These are phyloP conservation scores for Drosophila nigricruria DNA, from an alignment of 2,888 invertebrate genomes.

Conservation along the genomic window DNA sequence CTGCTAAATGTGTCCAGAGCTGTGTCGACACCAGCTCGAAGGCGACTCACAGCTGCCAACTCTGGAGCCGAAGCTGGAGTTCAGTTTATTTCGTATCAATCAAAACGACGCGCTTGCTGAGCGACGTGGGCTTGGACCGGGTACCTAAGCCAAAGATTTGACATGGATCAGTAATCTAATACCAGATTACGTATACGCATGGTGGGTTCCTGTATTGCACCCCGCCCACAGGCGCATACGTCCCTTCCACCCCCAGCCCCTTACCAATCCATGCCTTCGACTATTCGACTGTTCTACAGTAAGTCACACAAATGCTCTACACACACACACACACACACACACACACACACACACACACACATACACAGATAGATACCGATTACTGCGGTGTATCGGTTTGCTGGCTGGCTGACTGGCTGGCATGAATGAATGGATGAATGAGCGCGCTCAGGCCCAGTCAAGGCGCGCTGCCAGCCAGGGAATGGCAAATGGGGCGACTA, in stretches of 20 bases:
- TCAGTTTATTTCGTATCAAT: conserved; percentile 70
- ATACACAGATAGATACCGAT: conserved; percentile 26
- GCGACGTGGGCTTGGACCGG: conserved; percentile 35
- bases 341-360: conserved; percentile 6
- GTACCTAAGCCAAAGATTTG: conserved; percentile 85
- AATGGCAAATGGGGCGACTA: conserved; percentile 56
- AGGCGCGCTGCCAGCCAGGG: conserved; percentile 36
- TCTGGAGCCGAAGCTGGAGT: conserved; percentile 20
- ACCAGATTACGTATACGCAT: conserved; percentile 85
- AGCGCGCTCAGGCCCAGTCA: conserved; percentile 59
- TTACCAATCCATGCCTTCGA: neutral
- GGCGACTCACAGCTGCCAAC: conserved; percentile 15
- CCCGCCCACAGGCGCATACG: conserved; percentile 16
- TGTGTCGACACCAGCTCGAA: conserved; percentile 38
- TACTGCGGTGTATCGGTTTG: conserved; percentile 65
- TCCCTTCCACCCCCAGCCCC: neutral
- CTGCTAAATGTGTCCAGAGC: conserved; percentile 26
- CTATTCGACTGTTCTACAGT: conserved; percentile 35
- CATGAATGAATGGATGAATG: conserved; percentile 81
- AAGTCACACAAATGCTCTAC: conserved; percentile 53
- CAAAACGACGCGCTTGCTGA: conserved; percentile 71
- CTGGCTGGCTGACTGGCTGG: conserved; percentile 53
- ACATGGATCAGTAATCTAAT: conserved; percentile 86
- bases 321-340: conserved; percentile 25
- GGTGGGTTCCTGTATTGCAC: conserved; percentile 65